Evolutionary conservation across 2,888 invertebrate species (phyloP), one percentile per base, ranked within the genome.

Genomic region (Rhamphomyia laevipes): DNA sequence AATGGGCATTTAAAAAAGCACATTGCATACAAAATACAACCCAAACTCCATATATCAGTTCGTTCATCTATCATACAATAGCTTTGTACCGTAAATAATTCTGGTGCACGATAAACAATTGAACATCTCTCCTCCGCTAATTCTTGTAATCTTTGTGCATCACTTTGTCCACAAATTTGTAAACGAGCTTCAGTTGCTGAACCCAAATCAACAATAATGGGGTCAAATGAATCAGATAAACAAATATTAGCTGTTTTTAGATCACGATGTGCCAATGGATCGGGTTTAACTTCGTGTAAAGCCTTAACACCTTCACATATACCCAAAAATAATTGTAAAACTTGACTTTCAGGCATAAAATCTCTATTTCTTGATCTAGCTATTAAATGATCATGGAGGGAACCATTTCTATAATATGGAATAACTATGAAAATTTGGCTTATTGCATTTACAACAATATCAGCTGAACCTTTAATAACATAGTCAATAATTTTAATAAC

Each of bases 31-130:
- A 92, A 71, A 51, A 88, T 74, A 68, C 91, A 92, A 13, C 91
- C 92, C 55, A 91, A 72, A 48, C 88, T 88, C 91, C 91, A 92
- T 61, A 91, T 83, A 70, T 92, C 91, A 33, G 86, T 86, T 55
- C 86, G 72, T 67, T 90, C 86, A 64, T 89, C 88, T 48, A 92
- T 78, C 58, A 81, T 79, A 59, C 84, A 80, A 60, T 86, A 83
- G 51, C 82, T 81, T 67, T 89, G 85, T 11, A 91, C 87, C 58
- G 82, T 82, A 63, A 92, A 93, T 45, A 93, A 70, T 67, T 92
- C 92, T 1, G 92, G 92, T 1, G 91, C 87, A 58, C 88, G 73
- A 63, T 89, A 93, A 4, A 89, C 82, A 83, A 92, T 90, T 21
- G 88, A 86, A 66, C 87, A 88, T 52, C 84, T 74, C 68, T 91